These are phyloP conservation scores for Cyclura pinguis DNA, from an alignment of 2,797 vertebrate genomes.

Conservation along the genomic window DNA sequence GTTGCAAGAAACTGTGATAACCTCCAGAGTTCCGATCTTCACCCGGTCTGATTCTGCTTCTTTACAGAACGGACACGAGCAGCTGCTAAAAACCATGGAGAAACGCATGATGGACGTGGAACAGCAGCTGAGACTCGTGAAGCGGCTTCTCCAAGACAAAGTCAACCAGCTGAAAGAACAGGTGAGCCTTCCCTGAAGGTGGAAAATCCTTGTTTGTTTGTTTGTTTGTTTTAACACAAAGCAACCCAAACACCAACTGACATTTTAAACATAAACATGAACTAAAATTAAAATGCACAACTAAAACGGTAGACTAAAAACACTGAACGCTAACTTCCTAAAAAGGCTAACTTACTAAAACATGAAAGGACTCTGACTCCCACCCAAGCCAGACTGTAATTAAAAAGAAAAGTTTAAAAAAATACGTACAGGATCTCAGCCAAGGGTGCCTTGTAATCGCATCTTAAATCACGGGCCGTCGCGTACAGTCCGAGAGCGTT, in stretches of 20 bases:
- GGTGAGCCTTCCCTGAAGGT: constrained; percentile 76
- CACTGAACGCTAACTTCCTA: no score
- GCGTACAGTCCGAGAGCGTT: not conserved
- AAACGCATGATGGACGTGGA: constrained; percentile 93
- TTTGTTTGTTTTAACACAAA: no score
- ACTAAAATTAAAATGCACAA: no score
- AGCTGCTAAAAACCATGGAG: constrained; percentile 89
- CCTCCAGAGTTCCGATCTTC: not conserved
- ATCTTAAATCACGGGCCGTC: not conserved
- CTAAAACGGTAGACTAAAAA: no score
- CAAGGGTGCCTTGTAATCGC: not conserved
- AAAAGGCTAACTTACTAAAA: no score
- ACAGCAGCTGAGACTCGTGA: constrained; percentile 90
- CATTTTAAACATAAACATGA: no score
- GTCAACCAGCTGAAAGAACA: constrained; percentile 94
- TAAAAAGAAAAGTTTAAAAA: no score
- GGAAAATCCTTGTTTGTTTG: not conserved
- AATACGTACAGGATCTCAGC: no score
- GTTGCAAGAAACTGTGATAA: not conserved
- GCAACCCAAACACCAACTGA: no score
- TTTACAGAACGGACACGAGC: constrained; percentile 78
- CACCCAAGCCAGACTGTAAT: no score
- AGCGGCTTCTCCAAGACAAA: constrained; percentile 94
- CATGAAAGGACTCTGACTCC: no score
- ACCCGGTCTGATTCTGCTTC: not conserved